A percentile compares a stretch with the other conserved stretches of the same genome.
Conservation (phyloP, 92 coral and sea anemone species). For the Ricordea florida region DNA sequence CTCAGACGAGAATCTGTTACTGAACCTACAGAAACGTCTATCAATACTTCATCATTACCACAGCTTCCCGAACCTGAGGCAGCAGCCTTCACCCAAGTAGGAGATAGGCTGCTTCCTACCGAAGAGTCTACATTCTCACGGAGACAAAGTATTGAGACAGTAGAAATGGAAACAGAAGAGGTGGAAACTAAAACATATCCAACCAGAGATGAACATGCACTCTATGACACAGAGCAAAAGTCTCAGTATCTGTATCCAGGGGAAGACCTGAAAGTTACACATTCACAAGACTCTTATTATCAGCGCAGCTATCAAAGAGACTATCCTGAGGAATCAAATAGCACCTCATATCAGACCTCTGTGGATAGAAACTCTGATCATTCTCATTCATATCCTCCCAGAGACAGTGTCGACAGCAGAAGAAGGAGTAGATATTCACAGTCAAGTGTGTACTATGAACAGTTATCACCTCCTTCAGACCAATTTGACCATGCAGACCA, state of each 20-base stretch:
- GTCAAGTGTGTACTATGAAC: constrained; percentile 72
- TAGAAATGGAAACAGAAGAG: constrained; percentile 48
- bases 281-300: constrained; percentile 30
- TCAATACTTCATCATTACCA: too few relatives aligned
- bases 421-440: constrained; percentile 43
- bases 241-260: constrained; percentile 29
- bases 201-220: constrained; percentile 2
- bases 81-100: constrained; percentile 6
- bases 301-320: constrained; percentile 32
- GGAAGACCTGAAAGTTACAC: constrained; percentile 24
- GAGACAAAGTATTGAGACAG: constrained; percentile 44
- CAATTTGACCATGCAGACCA: constrained; percentile 59
- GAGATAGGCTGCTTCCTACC: not conserved
- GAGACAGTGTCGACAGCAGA: not conserved
- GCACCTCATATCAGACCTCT: constrained; percentile 5
- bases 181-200: constrained; percentile 1
- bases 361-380: constrained; percentile 4
- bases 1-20: constrained; percentile 67
- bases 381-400: constrained; percentile 12
- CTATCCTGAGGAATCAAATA: constrained; percentile 23
- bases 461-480: constrained; percentile 81
- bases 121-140: constrained; percentile 19
- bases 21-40: constrained; percentile 30
- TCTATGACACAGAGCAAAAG: constrained; percentile 10
- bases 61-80: not conserved